Percentiles rank a stretch among this genome's conserved stretches.
Conservation (phyloP, 2,888 invertebrate species). For the Steinernema hermaphroditum region DNA sequence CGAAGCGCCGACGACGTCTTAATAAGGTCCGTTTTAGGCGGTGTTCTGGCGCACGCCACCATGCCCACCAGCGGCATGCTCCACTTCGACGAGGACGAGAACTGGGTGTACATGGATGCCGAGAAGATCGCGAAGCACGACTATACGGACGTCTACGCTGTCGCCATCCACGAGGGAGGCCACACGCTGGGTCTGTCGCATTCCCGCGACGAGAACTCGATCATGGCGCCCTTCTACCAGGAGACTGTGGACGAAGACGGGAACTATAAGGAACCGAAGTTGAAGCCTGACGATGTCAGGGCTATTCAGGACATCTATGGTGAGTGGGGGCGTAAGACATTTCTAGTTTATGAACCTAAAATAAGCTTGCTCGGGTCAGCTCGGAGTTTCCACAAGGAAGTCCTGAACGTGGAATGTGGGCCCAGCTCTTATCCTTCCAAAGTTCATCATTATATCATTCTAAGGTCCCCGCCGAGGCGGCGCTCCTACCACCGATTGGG, state of each 20-base stretch:
- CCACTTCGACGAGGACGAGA: slow-evolving; percentile 65
- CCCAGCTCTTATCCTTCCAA: too few relatives aligned
- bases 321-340: not conserved
- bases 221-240: slow-evolving; percentile 66
- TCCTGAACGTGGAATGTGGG: too few relatives aligned
- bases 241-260: slow-evolving; percentile 58
- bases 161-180: slow-evolving; percentile 65
- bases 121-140: slow-evolving; percentile 29
- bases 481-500: not conserved
- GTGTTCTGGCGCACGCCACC: slow-evolving; percentile 65
- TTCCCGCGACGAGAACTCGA: slow-evolving; percentile 58
- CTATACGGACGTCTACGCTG: slow-evolving; percentile 59
- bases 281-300: slow-evolving; percentile 57
- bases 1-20: too few relatives aligned
- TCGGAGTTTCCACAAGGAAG: too few relatives aligned
- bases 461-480: slow-evolving; percentile 22
- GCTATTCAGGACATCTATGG: slow-evolving; percentile 65
- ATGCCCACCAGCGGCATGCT: slow-evolving; percentile 64
- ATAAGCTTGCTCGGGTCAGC: too few relatives aligned
- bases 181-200: slow-evolving; percentile 50
- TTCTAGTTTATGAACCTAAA: too few relatives aligned
- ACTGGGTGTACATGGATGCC: slow-evolving; percentile 47
- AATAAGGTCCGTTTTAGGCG: too few relatives aligned
- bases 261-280: slow-evolving; percentile 54
- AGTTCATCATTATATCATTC: too few relatives aligned